Percentiles rank a stretch among this genome's conserved stretches.
These are phyloP conservation scores for Oenanthe oenanthe DNA, from an alignment of 2,113 vertebrate species.

Conservation along the genomic window DNA sequence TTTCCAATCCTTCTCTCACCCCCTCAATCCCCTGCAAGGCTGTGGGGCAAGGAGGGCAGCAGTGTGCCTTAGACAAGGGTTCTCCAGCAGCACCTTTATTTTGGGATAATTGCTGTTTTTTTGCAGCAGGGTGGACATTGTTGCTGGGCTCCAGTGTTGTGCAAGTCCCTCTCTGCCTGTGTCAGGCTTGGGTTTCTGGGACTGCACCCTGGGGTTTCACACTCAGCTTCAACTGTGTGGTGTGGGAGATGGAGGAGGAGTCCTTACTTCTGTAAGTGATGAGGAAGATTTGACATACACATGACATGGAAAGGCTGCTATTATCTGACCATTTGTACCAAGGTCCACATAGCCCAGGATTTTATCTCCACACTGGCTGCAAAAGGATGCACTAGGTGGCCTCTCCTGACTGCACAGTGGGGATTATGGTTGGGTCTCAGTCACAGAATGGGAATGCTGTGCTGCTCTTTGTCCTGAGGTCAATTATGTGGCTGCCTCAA, in stretches of 20 bases:
- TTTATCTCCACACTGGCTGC: background rate
- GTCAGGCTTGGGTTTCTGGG: background rate
- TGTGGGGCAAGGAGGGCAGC: background rate
- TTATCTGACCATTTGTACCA: background rate
- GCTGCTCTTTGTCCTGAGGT: background rate
- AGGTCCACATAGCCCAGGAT: background rate
- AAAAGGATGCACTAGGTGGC: background rate
- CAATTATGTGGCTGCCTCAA: background rate
- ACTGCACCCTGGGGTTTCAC: background rate
- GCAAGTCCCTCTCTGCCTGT: background rate
- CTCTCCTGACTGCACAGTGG: background rate
- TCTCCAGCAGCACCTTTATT: background rate
- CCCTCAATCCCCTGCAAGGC: accelerated
- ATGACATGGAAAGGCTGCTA: background rate
- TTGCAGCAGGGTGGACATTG: background rate
- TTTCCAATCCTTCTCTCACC: background rate
- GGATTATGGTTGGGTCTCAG: background rate
- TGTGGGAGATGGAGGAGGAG: background rate
- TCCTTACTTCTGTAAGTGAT: background rate
- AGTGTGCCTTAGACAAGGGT: background rate
- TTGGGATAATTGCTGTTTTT: background rate
- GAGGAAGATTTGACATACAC: background rate
- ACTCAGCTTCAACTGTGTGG: background rate
- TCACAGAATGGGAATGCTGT: background rate
- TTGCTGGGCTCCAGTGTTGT: background rate